Base-by-base conservation (phyloP, 2,113 vertebrate genomes). In the Chaetodon trifascialis region DNA sequence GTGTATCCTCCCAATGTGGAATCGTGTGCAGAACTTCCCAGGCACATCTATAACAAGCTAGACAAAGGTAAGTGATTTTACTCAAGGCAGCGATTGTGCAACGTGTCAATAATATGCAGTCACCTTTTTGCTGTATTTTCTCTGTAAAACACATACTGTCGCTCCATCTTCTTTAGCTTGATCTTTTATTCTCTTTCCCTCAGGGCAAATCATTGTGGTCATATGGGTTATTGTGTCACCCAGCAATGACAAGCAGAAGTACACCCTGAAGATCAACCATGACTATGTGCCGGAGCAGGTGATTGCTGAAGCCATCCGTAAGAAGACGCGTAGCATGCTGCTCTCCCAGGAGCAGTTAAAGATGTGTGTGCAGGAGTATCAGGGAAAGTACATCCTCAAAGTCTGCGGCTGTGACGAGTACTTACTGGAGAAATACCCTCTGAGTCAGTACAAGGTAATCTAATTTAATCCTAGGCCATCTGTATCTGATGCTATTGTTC, bases 171-270 rank as follows among this genome's bases (percentile, higher is more conserved):
- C 16, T 52, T 42, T 38, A 72, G 16, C 36, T 65, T 62, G 1
- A 75, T 82, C 16, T 44, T 59, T 38, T 55, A 11, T 84, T 68
- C 12, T 82, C 40, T 88, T 89, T 21, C 91, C 76, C 71, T 47
- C 76, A 99, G 98, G 98, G 89, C 98, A 99, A 96, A 99, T 99
- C 90, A 99, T 99, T 79, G 98, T 99, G 82, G 98, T 99, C 51
- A 99, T 99, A 87, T 99, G 98, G 98, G 98, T 99, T 71, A 99
- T 99, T 82, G 98, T 99, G 82, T 99, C 98, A 30, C 97, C 98
- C 81, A 99, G 97, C 95, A 99, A 99, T 30, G 98, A 99, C 87
- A 99, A 99, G 76, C 98, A 99, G 92, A 99, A 99, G 89, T 99
- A 99, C 85, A 99, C 98, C 49, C 93, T 99, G 87, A 99, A 99